Conservation (phyloP, 2,113 vertebrate genomes). For the Piaya cayana region DNA sequence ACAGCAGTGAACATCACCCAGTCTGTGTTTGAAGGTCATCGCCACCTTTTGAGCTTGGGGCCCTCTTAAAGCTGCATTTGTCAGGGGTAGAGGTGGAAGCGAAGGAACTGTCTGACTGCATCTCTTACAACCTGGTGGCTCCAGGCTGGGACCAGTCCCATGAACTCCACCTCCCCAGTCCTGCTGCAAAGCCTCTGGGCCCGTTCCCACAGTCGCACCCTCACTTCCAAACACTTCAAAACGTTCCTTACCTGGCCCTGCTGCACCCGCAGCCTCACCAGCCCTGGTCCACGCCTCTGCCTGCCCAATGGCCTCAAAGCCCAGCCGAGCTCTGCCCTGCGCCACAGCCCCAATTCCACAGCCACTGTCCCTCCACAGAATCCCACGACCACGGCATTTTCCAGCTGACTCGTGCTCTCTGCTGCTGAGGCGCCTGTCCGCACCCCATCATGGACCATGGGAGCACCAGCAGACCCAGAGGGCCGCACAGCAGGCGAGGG, state of each 20-base stretch:
- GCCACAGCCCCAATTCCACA: too few relatives aligned
- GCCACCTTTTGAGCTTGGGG: neutral
- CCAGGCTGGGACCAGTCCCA: neutral
- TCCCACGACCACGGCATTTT: rapidly evolving
- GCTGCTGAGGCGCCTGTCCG: rapidly evolving
- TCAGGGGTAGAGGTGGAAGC: too few relatives aligned
- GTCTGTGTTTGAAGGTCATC: neutral
- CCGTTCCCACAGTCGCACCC: neutral
- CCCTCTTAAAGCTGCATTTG: neutral
- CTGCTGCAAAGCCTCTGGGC: neutral
- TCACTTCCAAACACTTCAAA: neutral
- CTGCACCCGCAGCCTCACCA: neutral
- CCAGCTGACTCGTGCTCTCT: rapidly evolving
- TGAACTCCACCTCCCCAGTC: neutral
- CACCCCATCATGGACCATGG: rapidly evolving
- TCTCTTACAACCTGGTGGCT: neutral
- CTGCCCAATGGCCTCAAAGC: rapidly evolving
- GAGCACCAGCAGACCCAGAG: neutral
- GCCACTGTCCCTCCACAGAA: rapidly evolving
- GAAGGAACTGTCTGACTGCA: rapidly evolving
- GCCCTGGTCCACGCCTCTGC: rapidly evolving
- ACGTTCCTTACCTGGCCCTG: neutral
- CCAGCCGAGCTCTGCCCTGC: neutral
- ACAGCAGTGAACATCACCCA: rapidly evolving
- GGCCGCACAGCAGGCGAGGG: neutral